These are phyloP conservation scores for Dugesia japonica DNA, from an alignment of 2,888 invertebrate genomes.

Conservation along the genomic window DNA sequence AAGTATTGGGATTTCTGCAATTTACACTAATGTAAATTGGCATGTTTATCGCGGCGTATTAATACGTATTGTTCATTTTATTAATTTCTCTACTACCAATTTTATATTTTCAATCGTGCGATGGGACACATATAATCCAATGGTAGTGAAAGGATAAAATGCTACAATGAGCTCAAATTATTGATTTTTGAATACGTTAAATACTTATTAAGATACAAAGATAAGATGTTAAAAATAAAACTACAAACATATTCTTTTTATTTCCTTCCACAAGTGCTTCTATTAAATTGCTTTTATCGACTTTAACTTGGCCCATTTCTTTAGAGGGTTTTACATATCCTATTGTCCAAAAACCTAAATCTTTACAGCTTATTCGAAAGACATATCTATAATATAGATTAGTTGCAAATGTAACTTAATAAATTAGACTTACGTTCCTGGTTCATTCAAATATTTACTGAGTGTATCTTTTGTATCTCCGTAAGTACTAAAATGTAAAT, in stretches of 20 bases:
- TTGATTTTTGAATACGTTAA: too few species aligned
- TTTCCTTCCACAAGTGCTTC: constrained; percentile 5
- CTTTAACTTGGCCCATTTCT: constrained; percentile 6
- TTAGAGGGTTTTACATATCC: not conserved
- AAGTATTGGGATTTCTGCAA: too few species aligned
- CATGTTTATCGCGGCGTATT: too few species aligned
- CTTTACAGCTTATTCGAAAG: not conserved
- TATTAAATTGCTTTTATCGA: constrained; percentile 3
- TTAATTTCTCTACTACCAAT: too few species aligned
- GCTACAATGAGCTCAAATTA: too few species aligned
- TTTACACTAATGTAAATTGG: too few species aligned
- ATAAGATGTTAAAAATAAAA: not conserved
- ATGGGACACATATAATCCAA: too few species aligned
- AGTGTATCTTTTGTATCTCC: constrained; percentile 8
- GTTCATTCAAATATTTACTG: constrained; percentile 2
- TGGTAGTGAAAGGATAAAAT: too few species aligned
- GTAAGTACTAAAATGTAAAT: constrained; percentile 10
- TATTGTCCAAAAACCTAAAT: not conserved
- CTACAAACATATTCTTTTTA: not conserved
- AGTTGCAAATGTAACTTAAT: not conserved
- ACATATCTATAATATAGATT: not conserved
- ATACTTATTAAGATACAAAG: too few species aligned
- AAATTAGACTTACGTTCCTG: not conserved
- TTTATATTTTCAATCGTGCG: too few species aligned
- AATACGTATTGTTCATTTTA: too few species aligned